These are phyloP conservation scores for Dynastes tityus DNA, from an alignment of 2,888 invertebrate species.

Conservation along the genomic window DNA sequence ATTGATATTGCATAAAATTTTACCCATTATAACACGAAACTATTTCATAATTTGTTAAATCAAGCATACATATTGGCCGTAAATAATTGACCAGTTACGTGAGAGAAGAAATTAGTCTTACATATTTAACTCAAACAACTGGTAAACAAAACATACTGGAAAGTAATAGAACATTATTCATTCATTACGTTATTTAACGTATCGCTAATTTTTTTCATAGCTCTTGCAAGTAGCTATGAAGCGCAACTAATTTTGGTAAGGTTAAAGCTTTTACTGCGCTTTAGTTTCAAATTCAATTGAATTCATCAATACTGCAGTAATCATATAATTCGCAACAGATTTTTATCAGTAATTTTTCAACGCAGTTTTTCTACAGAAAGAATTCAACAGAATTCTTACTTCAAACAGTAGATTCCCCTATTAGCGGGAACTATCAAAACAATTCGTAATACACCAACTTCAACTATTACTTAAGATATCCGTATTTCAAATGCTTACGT, in stretches of 20 bases:
- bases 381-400: no score
- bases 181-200: not conserved
- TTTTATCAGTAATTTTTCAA: no score
- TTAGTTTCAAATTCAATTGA: not conserved
- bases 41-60: slow-evolving; percentile 10
- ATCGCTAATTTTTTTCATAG: not conserved
- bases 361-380: no score
- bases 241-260: slow-evolving; percentile 8
- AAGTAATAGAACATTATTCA: not conserved
- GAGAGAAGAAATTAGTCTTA: slow-evolving; percentile 4
- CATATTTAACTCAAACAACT: not conserved
- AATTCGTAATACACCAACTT: no score
- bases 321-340: no score
- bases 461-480: no score
- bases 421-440: no score
- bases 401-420: no score
- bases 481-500: no score
- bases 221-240: not conserved
- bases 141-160: not conserved
- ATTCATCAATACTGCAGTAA: no score
- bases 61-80: slow-evolving; percentile 3
- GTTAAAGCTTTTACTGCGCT: not conserved
- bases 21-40: not conserved
- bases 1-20: not conserved
- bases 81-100: slow-evolving; percentile 5